Evolutionary conservation across 1,140 invertebrate species (phyloP), one percentile per base, ranked within the genome.

Genomic region (Bursaphelenchus mucronatus): DNA sequence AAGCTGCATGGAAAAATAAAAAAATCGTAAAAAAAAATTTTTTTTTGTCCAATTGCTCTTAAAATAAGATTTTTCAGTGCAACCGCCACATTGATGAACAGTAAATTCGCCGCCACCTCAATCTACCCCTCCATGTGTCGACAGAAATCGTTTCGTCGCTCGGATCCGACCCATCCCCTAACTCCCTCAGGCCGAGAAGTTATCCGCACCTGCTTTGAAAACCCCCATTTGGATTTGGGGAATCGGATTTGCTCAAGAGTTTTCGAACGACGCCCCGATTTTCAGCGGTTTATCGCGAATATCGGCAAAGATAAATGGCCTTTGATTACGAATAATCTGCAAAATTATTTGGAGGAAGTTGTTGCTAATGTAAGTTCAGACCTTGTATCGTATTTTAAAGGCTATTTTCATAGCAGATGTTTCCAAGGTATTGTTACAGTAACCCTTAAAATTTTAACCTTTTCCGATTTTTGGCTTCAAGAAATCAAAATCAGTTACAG

Each of bases 151-250:
- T 10, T 66, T 30, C 70, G 69, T 13, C 51, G 55, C n/a, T 64
- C 50, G 11, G 69, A 70, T 43, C 65, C 59, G 8, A 55, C 17
- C 21, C 74, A 80, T 62, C 76, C 76, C 8, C 74, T 78, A 40
- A 53, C 61, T 13, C 30, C 71, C 8, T 57, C 61, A 3, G 72
- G 67, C 10, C 47, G 76, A 46, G 76, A 78, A 45, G 79, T 78
- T 43, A 69, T 79, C 51, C 65, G 63, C 53, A 64, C 72, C 41
- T 79, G 76, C 54, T 79, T 78, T 52, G 76, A 78, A 19, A 77
- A 79, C 46, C 74, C 76, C 9, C 76, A 78, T 66, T 67, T 62
- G 11, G 76, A 78, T 58, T 63, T 78, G 45, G 76, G 72, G n/a
- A 72, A 67, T 58, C 75, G 73, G 56, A 68, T 76, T 13, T 61